Base-by-base conservation (phyloP, 2,888 invertebrate genomes). In the Halictus ligatus region DNA sequence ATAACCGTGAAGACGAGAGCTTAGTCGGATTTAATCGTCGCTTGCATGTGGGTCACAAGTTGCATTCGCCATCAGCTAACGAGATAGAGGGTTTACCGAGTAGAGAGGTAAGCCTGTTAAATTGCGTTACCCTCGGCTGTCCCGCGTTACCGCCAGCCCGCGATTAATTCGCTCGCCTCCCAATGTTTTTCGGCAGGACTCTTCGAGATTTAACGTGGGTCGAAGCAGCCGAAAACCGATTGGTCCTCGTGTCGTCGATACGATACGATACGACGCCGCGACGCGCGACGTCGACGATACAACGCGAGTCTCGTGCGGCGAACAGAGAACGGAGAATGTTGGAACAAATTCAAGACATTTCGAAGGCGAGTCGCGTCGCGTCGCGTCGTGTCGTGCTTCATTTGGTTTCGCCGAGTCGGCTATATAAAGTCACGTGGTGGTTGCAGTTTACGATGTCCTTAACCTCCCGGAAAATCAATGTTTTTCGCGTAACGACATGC, bases 31-130 rank as follows among this genome's bases (percentile, higher is more conserved):
- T 93, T 94, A 93, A 94, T 94, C 92, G 92, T 89, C 90, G 92
- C 90, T 92, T 91, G 92, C 94, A 95, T 95, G 93, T 95, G 94
- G 95, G 94, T 95, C 95, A 95, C 92, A 93, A 94, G 94, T 94
- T 93, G 92, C 93, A 93, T 87, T 85, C 88, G 86, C 86, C 86
- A 87, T 69, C 84, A 88, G 86, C 93, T 95, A 95, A 95, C 94
- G 92, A 93, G 95, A 94, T 95, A 94, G 91, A 92, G 91, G 94
- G 90, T 94, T 94, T 92, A 92, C 92, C 92, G 91, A 92, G 92
- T 90, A 87, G 90, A 92, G 92, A 92, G 93, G 94, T 94, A 94
- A 95, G 94, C 94, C 89, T 92, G 92, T 94, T 94, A 94, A 90
- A 84, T 88, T 84, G 83, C 81, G 88, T 89, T 89, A 82, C 74